Percentiles rank a stretch among this genome's conserved stretches.
These are phyloP conservation scores for Prionace glauca DNA, from an alignment of 2,797 vertebrate genomes.

Conservation along the genomic window DNA sequence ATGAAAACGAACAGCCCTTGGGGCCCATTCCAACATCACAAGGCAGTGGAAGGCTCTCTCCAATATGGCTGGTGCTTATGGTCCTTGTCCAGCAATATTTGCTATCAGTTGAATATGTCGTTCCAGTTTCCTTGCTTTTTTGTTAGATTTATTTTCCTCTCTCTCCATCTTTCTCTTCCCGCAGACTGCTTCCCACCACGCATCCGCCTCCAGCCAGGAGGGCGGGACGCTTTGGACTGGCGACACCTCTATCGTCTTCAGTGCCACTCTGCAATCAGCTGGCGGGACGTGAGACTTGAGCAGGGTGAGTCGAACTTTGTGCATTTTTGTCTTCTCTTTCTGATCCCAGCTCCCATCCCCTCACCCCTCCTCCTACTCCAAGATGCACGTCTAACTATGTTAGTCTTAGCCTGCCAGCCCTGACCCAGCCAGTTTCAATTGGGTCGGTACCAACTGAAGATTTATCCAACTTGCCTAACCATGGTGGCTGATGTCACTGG, in stretches of 20 bases:
- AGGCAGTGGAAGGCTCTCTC: not conserved
- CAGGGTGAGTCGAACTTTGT: not conserved
- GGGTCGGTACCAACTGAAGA: not conserved
- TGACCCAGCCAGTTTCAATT: not conserved
- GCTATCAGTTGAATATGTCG: not conserved
- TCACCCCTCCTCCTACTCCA: too few relatives aligned
- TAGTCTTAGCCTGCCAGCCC: not conserved
- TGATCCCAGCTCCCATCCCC: not conserved
- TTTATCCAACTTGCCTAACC: not conserved
- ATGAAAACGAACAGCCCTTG: not conserved
- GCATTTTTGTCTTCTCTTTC: not conserved
- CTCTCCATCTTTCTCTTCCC: conserved; percentile 8
- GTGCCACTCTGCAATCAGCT: conserved; percentile 30
- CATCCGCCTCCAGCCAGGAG: conserved; percentile 34
- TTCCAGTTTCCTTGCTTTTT: not conserved
- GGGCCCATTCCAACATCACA: too few relatives aligned
- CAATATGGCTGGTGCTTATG: not conserved
- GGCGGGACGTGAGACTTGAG: conserved; percentile 22
- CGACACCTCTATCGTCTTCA: conserved; percentile 25
- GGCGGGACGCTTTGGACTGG: conserved; percentile 12
- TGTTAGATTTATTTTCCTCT: not conserved
- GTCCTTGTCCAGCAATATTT: not conserved
- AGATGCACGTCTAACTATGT: not conserved
- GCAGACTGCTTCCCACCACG: conserved; percentile 35
- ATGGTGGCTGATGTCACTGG: not conserved